Evolutionary conservation across 1,140 invertebrate species (phyloP).

Genomic region (Drosophila leontia): DNA sequence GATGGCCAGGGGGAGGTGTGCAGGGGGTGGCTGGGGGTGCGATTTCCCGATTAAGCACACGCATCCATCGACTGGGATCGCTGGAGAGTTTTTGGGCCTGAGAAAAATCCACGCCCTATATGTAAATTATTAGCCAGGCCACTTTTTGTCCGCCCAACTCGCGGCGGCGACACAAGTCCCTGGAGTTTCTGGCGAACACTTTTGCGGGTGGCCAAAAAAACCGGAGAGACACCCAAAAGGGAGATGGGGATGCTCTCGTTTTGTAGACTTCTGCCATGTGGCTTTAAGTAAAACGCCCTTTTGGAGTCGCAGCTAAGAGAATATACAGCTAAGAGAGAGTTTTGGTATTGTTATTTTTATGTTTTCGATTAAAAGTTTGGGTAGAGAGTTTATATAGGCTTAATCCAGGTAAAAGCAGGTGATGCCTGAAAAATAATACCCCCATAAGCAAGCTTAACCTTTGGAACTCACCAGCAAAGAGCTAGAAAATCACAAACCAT

Average conservation of each 20-base stretch:
- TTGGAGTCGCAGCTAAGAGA: conserved; percentile 63
- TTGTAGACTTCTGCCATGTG: conserved; percentile 60
- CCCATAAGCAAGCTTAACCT: too few relatives aligned
- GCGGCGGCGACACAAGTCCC: conserved; percentile 53
- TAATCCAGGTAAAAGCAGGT: background rate
- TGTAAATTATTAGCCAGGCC: conserved; percentile 84
- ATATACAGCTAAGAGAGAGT: conserved; percentile 15
- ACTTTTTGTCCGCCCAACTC: conserved; percentile 67
- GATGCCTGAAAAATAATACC: background rate
- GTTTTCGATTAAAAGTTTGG: background rate
- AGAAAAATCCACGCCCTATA: conserved; percentile 83
- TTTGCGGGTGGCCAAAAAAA: conserved; percentile 45
- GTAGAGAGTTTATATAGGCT: background rate
- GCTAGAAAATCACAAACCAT: conserved; percentile 7
- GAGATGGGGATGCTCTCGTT: conserved; percentile 27
- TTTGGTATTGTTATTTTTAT: conserved; percentile 3
- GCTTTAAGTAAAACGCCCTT: conserved; percentile 78
- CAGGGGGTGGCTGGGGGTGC: background rate
- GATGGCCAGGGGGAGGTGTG: background rate
- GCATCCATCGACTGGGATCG: conserved; percentile 49
- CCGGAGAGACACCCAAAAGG: conserved; percentile 18
- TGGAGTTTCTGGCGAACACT: conserved; percentile 65
- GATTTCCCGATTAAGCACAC: conserved; percentile 46
- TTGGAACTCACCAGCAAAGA: conserved; percentile 5
- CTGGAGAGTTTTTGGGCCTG: conserved; percentile 49